Conservation (phyloP, 2,797 vertebrate species). For the Pseudomugil gertrudae region DNA sequence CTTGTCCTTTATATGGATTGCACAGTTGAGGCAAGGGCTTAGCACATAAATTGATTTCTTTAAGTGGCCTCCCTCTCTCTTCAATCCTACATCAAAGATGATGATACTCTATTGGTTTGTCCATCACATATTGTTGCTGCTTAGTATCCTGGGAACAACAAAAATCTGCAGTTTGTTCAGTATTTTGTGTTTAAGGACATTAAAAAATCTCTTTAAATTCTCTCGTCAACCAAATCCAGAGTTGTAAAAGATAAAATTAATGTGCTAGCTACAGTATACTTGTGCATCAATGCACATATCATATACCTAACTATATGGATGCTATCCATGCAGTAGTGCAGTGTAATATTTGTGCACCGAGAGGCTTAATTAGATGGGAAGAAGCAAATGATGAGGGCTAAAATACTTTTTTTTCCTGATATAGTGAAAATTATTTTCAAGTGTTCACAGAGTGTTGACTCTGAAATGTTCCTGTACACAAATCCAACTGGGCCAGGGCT, state of each 20-base stretch:
- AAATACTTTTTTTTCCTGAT: constrained; percentile 16
- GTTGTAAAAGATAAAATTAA: background rate
- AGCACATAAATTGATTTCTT: background rate
- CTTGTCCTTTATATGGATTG: constrained; percentile 2
- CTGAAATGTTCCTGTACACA: constrained; percentile 44
- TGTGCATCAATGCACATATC: background rate
- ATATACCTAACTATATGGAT: too few species aligned
- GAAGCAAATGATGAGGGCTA: constrained; percentile 1
- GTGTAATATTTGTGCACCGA: background rate
- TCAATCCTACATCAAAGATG: constrained; percentile 8
- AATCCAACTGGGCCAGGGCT: constrained; percentile 40
- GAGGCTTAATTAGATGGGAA: background rate
- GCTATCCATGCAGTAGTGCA: too few species aligned
- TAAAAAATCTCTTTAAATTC: background rate
- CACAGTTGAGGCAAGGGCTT: background rate
- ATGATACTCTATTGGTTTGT: background rate
- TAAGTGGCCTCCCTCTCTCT: background rate
- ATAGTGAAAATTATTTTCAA: constrained; percentile 4
- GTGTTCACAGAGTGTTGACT: constrained; percentile 37
- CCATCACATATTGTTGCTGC: background rate
- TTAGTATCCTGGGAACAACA: background rate
- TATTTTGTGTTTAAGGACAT: constrained; percentile 6
- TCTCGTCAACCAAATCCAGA: background rate
- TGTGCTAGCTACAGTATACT: background rate
- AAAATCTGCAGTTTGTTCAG: background rate